phyloP scores from a whole-genome alignment of 2,113 vertebrate species.

The Vombatus ursinus region DNA sequence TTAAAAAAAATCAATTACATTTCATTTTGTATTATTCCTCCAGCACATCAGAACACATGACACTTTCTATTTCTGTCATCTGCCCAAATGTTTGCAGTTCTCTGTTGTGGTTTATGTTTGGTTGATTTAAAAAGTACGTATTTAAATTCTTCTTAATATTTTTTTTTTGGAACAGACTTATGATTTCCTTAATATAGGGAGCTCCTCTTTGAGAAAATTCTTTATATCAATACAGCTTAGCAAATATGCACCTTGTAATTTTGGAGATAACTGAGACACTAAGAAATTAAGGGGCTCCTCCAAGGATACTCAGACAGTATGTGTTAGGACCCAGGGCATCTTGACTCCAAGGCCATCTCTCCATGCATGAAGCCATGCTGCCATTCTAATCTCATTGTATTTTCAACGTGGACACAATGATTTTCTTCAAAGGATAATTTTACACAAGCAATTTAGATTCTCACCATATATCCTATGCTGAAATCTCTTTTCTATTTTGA shows the following conservation, averaged over 20 bases:
- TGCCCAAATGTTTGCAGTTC: neutral
- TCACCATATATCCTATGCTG: neutral
- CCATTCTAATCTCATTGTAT: neutral
- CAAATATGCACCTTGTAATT: neutral
- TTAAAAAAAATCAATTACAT: neutral
- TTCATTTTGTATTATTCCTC: neutral
- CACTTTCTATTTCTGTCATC: neutral
- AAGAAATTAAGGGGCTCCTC: neutral
- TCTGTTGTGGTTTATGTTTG: neutral
- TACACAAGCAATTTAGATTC: neutral
- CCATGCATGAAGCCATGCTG: neutral
- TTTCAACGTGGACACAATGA: neutral
- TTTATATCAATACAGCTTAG: neutral
- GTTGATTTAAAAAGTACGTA: neutral
- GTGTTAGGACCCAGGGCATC: neutral
- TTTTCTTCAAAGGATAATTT: neutral
- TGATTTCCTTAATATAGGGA: neutral
- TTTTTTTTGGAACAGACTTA: neutral
- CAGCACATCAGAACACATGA: neutral
- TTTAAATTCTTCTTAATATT: neutral
- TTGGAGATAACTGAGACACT: neutral
- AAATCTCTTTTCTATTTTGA: neutral
- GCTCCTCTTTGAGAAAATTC: neutral
- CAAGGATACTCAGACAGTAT: neutral
- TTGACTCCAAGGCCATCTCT: neutral